Conservation (phyloP, 2,113 vertebrate genomes). For the Pandion haliaetus region DNA sequence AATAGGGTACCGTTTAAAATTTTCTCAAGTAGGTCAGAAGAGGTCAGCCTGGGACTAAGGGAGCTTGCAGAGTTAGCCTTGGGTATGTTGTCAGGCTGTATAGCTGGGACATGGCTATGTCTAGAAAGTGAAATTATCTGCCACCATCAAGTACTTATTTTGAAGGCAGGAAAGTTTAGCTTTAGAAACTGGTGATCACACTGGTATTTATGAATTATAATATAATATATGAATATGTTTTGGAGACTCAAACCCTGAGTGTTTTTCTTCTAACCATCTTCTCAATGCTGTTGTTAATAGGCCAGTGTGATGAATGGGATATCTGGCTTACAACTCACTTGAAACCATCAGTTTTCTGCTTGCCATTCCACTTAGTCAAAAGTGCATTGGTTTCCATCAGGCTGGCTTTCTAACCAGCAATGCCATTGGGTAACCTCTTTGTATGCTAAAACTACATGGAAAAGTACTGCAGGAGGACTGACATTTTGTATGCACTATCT, state of each 20-base stretch:
- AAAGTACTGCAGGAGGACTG: neutral
- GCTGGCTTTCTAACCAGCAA: neutral
- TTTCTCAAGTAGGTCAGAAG: conserved; percentile 40
- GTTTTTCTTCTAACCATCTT: neutral
- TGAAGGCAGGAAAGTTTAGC: neutral
- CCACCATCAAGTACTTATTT: rapidly evolving
- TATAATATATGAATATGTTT: neutral
- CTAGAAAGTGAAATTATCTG: neutral
- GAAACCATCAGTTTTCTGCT: neutral
- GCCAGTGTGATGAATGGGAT: neutral
- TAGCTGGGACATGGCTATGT: neutral
- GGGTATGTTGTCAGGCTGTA: neutral
- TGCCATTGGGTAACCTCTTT: neutral
- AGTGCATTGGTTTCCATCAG: neutral
- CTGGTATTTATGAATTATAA: neutral
- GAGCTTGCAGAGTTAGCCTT: neutral
- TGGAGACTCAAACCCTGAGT: neutral
- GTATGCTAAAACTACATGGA: neutral
- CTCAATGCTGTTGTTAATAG: neutral
- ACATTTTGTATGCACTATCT: neutral
- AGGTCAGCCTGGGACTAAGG: conserved; percentile 41
- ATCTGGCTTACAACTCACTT: neutral
- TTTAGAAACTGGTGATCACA: neutral
- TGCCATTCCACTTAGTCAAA: neutral
- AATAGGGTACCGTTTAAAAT: neutral